Conservation (phyloP, 2,797 vertebrate genomes). For the Eleutherodactylus coqui region DNA sequence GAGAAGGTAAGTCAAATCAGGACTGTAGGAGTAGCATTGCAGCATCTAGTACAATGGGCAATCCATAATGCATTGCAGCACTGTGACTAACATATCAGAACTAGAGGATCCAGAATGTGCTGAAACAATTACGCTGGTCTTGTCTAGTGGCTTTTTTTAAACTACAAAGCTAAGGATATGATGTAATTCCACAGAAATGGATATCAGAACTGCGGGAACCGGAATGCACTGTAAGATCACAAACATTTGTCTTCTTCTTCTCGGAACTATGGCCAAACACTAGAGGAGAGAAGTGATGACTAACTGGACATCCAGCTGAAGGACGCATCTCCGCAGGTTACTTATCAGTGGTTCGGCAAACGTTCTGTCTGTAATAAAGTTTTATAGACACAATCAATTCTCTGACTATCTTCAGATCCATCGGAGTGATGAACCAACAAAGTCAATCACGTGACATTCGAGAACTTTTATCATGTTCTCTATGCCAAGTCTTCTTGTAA, state of each 20-base stretch:
- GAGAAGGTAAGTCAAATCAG: not conserved
- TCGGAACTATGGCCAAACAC: constrained; percentile 4
- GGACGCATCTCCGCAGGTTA: constrained; percentile 17
- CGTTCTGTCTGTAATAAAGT: constrained; percentile 18
- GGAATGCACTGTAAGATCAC: constrained; percentile 31
- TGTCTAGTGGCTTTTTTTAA: constrained; percentile 48
- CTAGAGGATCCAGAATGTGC: constrained; percentile 42
- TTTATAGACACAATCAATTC: not conserved
- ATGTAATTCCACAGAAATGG: constrained; percentile 37
- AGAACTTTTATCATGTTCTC: constrained; percentile 20
- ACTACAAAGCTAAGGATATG: constrained; percentile 53
- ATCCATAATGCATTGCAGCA: constrained; percentile 31
- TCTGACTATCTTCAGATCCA: constrained; percentile 18
- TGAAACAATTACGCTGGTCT: constrained; percentile 41
- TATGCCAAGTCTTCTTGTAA: not conserved
- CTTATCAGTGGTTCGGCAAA: not conserved
- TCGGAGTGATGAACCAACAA: not conserved
- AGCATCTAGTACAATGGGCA: constrained; percentile 53
- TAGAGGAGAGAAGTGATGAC: constrained; percentile 20
- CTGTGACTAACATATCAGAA: constrained; percentile 10
- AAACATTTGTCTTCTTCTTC: constrained; percentile 36
- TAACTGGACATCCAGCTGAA: constrained; percentile 25
- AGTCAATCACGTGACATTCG: constrained; percentile 15
- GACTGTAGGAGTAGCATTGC: constrained; percentile 26
- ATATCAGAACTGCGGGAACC: constrained; percentile 48